Percentiles rank a stretch among this genome's conserved stretches.
Conservation (phyloP, 1,140 invertebrate species). For the Paraescarpia echinospica region DNA sequence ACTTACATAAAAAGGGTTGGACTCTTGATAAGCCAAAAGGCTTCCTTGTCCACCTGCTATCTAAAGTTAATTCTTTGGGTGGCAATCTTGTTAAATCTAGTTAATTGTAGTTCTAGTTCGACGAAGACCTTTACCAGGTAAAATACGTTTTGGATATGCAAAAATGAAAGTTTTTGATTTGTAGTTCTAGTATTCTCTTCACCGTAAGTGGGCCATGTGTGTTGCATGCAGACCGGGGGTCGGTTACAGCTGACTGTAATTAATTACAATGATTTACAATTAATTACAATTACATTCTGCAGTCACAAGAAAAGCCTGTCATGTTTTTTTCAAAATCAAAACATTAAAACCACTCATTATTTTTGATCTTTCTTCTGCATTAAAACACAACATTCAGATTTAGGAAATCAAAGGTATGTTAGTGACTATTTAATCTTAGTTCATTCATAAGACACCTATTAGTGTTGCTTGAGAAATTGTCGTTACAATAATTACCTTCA, state of each 20-base stretch:
- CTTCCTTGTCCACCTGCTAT: too few relatives aligned
- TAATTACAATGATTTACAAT: background rate
- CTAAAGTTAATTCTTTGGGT: too few relatives aligned
- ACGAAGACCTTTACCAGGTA: too few relatives aligned
- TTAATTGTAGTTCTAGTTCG: too few relatives aligned
- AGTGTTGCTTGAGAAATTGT: background rate
- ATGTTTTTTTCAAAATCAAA: background rate
- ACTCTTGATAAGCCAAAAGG: too few relatives aligned
- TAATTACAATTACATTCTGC: background rate
- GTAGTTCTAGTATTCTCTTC: background rate
- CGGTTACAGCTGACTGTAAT: background rate
- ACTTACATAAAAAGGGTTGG: too few relatives aligned
- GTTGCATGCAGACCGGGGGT: background rate
- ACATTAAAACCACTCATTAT: background rate
- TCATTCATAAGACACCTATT: too few relatives aligned
- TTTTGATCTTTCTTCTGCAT: background rate
- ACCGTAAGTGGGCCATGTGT: background rate
- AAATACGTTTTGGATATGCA: too few relatives aligned
- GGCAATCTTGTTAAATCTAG: too few relatives aligned
- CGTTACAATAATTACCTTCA: background rate
- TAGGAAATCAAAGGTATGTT: background rate
- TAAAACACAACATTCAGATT: background rate
- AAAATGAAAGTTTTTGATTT: too few relatives aligned
- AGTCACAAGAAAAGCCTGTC: background rate
- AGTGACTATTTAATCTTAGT: background rate